Evolutionary conservation across 2,888 invertebrate species (phyloP), one percentile per base, ranked within the genome.

Genomic region (Melanostoma scalare): DNA sequence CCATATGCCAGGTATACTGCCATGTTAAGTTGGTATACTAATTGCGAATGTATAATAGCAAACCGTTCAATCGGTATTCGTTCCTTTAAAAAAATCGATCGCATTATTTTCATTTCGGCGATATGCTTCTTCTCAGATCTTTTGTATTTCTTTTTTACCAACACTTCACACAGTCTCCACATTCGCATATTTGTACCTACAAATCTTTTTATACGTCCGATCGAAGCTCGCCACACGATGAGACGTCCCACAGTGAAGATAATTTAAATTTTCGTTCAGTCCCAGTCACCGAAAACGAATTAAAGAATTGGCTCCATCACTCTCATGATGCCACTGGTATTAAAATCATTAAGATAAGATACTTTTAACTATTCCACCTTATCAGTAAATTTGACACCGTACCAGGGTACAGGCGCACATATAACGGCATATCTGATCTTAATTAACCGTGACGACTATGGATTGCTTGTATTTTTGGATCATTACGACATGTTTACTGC

Each of bases 171-270:
- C 61, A 38, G 20, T 38, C 20, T 31, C 50, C 50, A 6, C 46
- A 31, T 36, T 30, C 6, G 6, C 36, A 30, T 63, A 30, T 55
- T 36, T 31, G 20, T 20, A 20, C 20, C 20, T 20, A 20, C 20
- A 20, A 20, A 20, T 44, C 10, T 60, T 31, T 55, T 38, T 46
- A 35, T 69, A 63, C 67, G 42, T 48, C 65, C 42, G 63, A 40
- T 46, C 50, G 38, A 63, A 63, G 63, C 46, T 52, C 71, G 38
- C 52, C 61, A 48, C 56, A 69, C 20, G 20, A 20, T 20, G 40
- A 68, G 78, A 77, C 67, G 72, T 77, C 81, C 76, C 61, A 72
- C 81, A 67, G 81, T 68, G 81, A 82, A 82, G 68, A 73, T 82
- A 77, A 82, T 82, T 20, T 82, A 77, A 82, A 58, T 77, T 81